Base-by-base conservation (phyloP, 2,888 invertebrate species). In the Neoitamus cyanurus region DNA sequence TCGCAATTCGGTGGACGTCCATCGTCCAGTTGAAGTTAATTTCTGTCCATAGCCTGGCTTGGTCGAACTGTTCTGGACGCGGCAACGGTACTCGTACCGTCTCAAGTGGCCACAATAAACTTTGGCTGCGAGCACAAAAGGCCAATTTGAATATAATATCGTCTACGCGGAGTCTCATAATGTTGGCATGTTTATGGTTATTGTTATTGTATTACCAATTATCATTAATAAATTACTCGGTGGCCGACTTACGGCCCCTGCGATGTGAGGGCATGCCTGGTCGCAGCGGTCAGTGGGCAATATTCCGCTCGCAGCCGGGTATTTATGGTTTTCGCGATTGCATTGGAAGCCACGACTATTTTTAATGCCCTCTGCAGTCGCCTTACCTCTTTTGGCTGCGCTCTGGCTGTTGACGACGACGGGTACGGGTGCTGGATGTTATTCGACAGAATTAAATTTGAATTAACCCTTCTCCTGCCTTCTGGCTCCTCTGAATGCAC, bases 171-270 rank as follows among this genome's bases (percentile, higher is more conserved):
- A 69, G 37, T 69, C 82, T 82, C 69, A 58, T 80, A 73, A 73
- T 83, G 72, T 83, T 83, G 73, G 48, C 73, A 83, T 72, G 72
- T 83, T 72, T 83, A 83, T 72, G 72, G 73, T 83, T 72, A 83
- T 58, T 83, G 42, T 83, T 73, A 73, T 83, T 83, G 83, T 73
- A 83, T 83, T 83, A 83, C 72, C 83, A 83, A 83, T 73, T 73
- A 73, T 83, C 83, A 83, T 83, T 83, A 83, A 83, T 83, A 83
- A 83, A 83, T 83, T 83, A 73, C 72, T 46, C 30, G 42, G 83
- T 70, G 70, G 70, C 37, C 42, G 30, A 70, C 42, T 83, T 80
- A 58, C 34, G 78, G 9, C 36, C 70, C 30, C 9, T 37, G 75
- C 20, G 25, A 34, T 58, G 34, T 31, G 46, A 48, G 31, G 48